Evolutionary conservation across 2,888 invertebrate species (phyloP), one percentile per base, ranked within the genome.

Genomic region (Phengaris alcon): DNA sequence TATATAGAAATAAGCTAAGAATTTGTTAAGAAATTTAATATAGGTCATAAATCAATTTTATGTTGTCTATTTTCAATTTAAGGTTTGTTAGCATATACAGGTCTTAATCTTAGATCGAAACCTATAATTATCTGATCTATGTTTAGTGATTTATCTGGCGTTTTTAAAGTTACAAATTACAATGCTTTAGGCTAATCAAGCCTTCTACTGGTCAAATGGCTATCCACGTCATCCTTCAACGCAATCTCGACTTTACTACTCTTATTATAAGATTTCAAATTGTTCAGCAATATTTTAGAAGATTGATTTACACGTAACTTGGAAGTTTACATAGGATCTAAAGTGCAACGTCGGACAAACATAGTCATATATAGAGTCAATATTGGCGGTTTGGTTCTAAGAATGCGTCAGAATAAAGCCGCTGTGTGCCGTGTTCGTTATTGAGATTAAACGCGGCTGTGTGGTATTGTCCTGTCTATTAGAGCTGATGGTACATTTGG

Each of bases 331-430:
- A 90, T 86, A 93, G 93, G 93, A 93, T 85, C 85, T 88, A 87
- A 90, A 93, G 92, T 93, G 93, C 93, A 93, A 91, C 88, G 89
- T 86, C 84, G 90, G 86, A 84, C 90, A 93, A 93, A 93, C 90
- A 90, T 87, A 87, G 89, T 90, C 88, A 91, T 87, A 86, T 87
- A 86, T 86, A 87, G 87, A 85, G 90, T 87, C 88, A 93, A 93
- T 93, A 93, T 93, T 93, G 85, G 86, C 84, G 86, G 85, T 89
- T 87, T 86, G 85, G 87, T 93, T 92, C 93, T 88, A 81, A 85
- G 93, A 93, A 93, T 93, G 90, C 91, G 90, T 90, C 85, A 86
- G 87, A 87, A 90, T 86, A 88, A 84, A 85, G 84, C 86, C 89
- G 85, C 85, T 90, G 91, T 93, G 88, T 93, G 87, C 90, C 84